A percentile compares a stretch with the other conserved stretches of the same genome.
phyloP scores from a whole-genome alignment of 2,113 vertebrate species.

The Forbesichthys agassizii region DNA sequence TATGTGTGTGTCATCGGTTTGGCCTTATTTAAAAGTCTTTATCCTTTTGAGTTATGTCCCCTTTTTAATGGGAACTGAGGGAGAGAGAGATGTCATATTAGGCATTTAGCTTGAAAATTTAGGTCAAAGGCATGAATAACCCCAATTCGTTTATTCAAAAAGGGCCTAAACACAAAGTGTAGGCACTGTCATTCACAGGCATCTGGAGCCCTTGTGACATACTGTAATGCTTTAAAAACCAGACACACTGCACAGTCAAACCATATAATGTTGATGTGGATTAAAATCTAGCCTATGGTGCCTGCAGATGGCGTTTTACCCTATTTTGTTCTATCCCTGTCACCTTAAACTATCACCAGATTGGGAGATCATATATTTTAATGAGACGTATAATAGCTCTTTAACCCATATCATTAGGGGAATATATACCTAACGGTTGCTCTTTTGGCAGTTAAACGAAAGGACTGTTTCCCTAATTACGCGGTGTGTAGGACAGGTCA shows the following conservation, averaged over 20 bases:
- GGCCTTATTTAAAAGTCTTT: not conserved
- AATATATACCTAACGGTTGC: conserved; percentile 76
- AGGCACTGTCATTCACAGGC: not conserved
- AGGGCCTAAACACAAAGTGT: conserved; percentile 4
- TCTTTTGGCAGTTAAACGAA: conserved; percentile 77
- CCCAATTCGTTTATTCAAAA: conserved; percentile 23
- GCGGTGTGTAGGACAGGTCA: conserved; percentile 76
- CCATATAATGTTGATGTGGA: conserved; percentile 40
- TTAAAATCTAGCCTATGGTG: conserved; percentile 50
- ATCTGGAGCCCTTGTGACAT: conserved; percentile 9
- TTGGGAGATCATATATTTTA: conserved; percentile 83
- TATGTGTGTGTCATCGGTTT: conserved; percentile 7
- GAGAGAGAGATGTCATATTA: conserved; percentile 2
- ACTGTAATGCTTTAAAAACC: not conserved
- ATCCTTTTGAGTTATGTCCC: not conserved
- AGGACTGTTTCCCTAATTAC: conserved; percentile 80
- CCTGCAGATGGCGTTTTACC: conserved; percentile 52
- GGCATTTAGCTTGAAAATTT: conserved; percentile 24
- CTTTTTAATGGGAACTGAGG: not conserved
- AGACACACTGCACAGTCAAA: conserved; percentile 30
- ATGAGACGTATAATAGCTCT: conserved; percentile 82
- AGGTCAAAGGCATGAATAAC: conserved; percentile 41
- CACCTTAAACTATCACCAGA: conserved; percentile 73
- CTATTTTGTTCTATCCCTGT: conserved; percentile 62
- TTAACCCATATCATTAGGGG: conserved; percentile 82